phyloP scores from a whole-genome alignment of 1,140 invertebrate genomes.

The Lordiphosa clarofinis region DNA sequence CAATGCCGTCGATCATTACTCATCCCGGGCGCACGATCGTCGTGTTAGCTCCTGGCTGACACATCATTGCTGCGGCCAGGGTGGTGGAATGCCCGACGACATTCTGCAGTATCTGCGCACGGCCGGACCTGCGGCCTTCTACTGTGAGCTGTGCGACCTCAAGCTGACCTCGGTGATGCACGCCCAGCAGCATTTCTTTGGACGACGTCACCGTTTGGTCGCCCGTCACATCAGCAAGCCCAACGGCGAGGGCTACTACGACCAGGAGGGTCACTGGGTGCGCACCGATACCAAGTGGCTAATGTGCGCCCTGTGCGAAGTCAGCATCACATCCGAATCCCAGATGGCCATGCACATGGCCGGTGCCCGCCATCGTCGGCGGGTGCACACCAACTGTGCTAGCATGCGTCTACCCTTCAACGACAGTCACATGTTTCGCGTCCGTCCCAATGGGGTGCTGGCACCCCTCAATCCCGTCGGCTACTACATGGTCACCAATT shows the following conservation, averaged over 20 bases:
- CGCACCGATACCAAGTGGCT: constrained; percentile 54
- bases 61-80: constrained; percentile 45
- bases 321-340: constrained; percentile 79
- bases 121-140: constrained; percentile 28
- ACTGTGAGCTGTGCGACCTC: constrained; percentile 79
- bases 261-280: constrained; percentile 72
- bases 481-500: constrained; percentile 9
- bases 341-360: constrained; percentile 79
- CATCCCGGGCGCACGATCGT: constrained; percentile 80
- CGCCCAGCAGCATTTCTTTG: constrained; percentile 80
- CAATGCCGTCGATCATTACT: constrained; percentile 79
- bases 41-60: constrained; percentile 76
- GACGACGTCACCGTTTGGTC: constrained; percentile 78
- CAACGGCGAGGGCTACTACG: constrained; percentile 71
- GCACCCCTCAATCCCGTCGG: constrained; percentile 26
- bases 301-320: constrained; percentile 79
- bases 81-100: constrained; percentile 50
- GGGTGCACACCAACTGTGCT: constrained; percentile 6
- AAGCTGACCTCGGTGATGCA: constrained; percentile 79
- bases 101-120: constrained; percentile 26
- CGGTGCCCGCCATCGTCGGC: constrained; percentile 79
- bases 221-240: constrained; percentile 44
- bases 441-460: constrained; percentile 30
- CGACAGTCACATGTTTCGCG: constrained; percentile 36
- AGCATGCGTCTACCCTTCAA: neutral